Evolutionary conservation across 2,113 vertebrate genomes (phyloP).

Genomic region (Riparia riparia): DNA sequence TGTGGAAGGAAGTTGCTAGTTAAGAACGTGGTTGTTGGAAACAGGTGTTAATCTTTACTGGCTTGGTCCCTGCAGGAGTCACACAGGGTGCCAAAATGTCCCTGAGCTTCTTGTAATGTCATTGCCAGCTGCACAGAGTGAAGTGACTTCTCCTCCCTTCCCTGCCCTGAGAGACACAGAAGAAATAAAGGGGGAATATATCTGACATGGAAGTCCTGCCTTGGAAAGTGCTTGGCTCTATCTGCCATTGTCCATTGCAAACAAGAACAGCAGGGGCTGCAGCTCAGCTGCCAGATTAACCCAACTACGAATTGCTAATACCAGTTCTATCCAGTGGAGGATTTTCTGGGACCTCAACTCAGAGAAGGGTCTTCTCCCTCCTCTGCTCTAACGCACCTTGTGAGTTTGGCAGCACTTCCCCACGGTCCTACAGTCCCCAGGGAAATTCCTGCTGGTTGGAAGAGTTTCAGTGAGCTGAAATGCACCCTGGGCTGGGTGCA

Average conservation of each 20-base stretch:
- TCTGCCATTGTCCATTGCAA: not conserved
- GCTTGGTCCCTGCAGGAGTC: not conserved
- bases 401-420: fast-evolving
- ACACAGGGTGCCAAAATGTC: not conserved
- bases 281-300: not conserved
- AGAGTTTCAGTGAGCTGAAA: not conserved
- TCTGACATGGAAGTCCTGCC: not conserved
- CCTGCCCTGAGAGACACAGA: not conserved
- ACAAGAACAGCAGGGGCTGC: not conserved
- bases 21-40: not conserved
- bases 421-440: fast-evolving
- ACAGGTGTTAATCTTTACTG: slow-evolving; percentile 44
- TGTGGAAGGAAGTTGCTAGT: slow-evolving; percentile 30
- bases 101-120: not conserved
- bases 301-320: not conserved
- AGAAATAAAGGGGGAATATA: not conserved
- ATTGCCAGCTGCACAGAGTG: not conserved
- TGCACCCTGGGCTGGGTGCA: not conserved
- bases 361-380: not conserved
- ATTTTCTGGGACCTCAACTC: not conserved
- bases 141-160: not conserved
- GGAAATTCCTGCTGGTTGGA: not conserved
- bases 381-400: not conserved
- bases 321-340: fast-evolving
- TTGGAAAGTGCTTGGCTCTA: fast-evolving